Evolutionary conservation across 2,888 invertebrate species (phyloP).

Genomic region (Leptopilina myrica): DNA sequence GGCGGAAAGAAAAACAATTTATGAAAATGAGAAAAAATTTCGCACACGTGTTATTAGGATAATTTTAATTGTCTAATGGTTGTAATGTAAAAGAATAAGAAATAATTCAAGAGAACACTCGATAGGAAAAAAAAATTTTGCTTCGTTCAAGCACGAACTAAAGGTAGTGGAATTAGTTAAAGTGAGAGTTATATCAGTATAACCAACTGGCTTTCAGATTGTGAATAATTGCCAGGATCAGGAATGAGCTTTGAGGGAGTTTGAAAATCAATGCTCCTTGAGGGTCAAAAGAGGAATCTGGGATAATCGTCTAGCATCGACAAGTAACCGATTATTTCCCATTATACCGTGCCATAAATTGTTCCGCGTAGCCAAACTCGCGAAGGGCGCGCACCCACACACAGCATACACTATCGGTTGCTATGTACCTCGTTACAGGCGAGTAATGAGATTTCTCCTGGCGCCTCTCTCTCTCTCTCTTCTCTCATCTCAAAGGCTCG

Average conservation of each 20-base stretch:
- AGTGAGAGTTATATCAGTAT: too few species aligned
- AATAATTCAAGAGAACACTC: too few species aligned
- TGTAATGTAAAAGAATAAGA: too few species aligned
- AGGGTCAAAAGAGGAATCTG: neutral
- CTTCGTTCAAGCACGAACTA: too few species aligned
- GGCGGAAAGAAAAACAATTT: too few species aligned
- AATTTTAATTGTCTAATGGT: too few species aligned
- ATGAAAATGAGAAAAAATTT: too few species aligned
- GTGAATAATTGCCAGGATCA: neutral
- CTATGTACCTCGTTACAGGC: conserved; percentile 53
- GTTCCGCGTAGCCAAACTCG: conserved; percentile 8
- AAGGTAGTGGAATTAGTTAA: too few species aligned
- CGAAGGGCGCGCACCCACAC: neutral
- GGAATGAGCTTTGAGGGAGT: neutral
- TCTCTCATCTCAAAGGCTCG: conserved; percentile 32
- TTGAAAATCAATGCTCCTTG: neutral
- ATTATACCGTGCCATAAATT: conserved; percentile 47
- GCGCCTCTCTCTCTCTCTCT: neutral
- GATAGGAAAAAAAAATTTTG: too few species aligned
- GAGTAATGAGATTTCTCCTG: conserved; percentile 12
- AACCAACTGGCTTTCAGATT: too few species aligned
- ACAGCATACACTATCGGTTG: conserved; percentile 7
- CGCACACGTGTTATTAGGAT: too few species aligned
- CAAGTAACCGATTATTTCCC: conserved; percentile 48
- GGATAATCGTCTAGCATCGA: conserved; percentile 24